phyloP scores from a whole-genome alignment of 2,797 vertebrate species.

The Melanotaenia nigrans region DNA sequence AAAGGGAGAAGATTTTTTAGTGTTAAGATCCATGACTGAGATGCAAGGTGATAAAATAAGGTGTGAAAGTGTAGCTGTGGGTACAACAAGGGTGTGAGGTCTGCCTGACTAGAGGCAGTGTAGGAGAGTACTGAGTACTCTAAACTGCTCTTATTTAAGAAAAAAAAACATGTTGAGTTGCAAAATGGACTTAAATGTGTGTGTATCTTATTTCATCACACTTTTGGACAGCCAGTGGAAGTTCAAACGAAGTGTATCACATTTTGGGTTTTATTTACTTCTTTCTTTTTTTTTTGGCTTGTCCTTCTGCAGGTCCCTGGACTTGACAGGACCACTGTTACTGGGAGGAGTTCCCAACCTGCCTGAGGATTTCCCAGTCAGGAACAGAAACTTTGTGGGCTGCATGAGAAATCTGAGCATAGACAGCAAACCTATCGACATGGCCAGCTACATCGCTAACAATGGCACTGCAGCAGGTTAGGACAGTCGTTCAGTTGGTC shows the following conservation, averaged over 20 bases:
- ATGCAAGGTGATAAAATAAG: too few species aligned
- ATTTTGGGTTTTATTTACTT: background rate
- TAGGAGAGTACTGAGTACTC: too few species aligned
- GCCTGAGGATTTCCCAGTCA: conserved; percentile 95
- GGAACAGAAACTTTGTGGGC: conserved; percentile 93
- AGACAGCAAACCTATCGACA: conserved; percentile 90
- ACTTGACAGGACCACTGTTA: conserved; percentile 94
- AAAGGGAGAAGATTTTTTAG: background rate
- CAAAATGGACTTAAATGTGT: background rate
- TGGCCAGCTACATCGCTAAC: conserved; percentile 96
- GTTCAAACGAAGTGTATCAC: background rate
- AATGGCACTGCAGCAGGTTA: conserved; percentile 94
- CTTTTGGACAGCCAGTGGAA: background rate
- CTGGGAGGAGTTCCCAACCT: conserved; percentile 96
- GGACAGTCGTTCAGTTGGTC: background rate
- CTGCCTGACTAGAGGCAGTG: too few species aligned
- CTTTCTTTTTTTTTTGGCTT: background rate
- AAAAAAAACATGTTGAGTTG: background rate
- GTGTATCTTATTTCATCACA: too few species aligned
- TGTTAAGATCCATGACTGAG: too few species aligned
- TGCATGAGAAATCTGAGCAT: conserved; percentile 97
- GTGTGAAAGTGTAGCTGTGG: too few species aligned
- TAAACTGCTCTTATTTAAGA: too few species aligned
- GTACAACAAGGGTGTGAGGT: too few species aligned
- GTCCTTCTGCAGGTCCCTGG: conserved; percentile 87